Evolutionary conservation across 2,113 vertebrate genomes (phyloP).

Genomic region (Melozone crissalis): DNA sequence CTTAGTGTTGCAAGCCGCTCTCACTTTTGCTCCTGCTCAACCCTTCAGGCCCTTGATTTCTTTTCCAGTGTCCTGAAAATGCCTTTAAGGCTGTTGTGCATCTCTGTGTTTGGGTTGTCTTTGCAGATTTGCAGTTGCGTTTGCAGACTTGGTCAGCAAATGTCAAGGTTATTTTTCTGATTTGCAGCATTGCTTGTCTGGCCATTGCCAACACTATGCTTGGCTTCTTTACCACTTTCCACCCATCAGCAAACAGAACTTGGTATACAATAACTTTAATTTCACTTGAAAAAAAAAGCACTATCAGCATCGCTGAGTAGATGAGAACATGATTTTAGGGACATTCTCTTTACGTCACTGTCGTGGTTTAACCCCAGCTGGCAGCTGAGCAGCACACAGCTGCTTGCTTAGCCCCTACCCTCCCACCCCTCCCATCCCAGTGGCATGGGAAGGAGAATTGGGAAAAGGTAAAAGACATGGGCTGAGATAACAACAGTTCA

Average conservation of each 20-base stretch:
- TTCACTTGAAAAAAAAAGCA: neutral
- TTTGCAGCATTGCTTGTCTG: neutral
- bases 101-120: neutral
- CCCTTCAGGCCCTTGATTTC: neutral
- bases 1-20: neutral
- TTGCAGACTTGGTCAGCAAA: neutral
- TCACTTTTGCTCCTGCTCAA: neutral
- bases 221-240: neutral
- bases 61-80: neutral
- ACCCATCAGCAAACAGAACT: neutral
- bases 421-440: neutral
- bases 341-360: neutral
- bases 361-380: neutral
- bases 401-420: neutral
- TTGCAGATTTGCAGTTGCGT: neutral
- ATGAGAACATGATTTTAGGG: neutral
- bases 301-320: neutral
- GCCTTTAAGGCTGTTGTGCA: neutral
- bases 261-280: neutral
- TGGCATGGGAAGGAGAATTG: neutral
- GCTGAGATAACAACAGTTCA: neutral
- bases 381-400: neutral
- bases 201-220: neutral
- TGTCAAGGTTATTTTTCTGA: neutral
- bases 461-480: neutral